These are phyloP conservation scores for Hecatera dysodea DNA, from an alignment of 2,888 invertebrate species.

Conservation along the genomic window DNA sequence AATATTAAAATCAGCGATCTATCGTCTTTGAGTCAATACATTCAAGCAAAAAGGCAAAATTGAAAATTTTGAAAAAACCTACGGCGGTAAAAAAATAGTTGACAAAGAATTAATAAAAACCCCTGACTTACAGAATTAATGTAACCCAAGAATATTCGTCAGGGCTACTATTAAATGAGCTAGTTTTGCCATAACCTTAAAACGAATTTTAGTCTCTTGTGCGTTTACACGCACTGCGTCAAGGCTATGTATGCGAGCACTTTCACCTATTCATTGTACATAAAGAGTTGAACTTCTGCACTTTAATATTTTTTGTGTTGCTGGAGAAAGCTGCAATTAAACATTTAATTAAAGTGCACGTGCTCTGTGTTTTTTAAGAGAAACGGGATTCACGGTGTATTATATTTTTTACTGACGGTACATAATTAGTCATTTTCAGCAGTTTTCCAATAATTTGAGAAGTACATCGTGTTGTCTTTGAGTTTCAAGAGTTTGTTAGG, in stretches of 20 bases:
- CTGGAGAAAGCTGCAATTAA: constrained; percentile 42
- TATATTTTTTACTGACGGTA: constrained; percentile 8
- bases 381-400: constrained; percentile 15
- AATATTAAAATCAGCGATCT: too few species aligned
- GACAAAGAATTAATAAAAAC: too few species aligned
- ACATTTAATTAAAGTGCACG: constrained; percentile 55
- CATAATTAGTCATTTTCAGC: constrained; percentile 14
- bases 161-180: too few species aligned
- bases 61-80: too few species aligned
- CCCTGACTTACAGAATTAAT: too few species aligned
- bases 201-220: too few species aligned
- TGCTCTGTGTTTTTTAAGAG: constrained; percentile 28
- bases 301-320: not conserved
- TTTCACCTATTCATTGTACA: not conserved
- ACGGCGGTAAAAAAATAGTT: too few species aligned
- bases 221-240: not conserved
- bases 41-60: too few species aligned
- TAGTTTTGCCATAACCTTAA: too few species aligned
- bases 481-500: not conserved
- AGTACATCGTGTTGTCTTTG: not conserved
- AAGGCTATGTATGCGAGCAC: too few species aligned
- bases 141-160: too few species aligned
- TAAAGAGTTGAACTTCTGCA: constrained; percentile 6
- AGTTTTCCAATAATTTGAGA: constrained; percentile 4
- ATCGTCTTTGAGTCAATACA: not conserved